Conservation (phyloP, 2,113 vertebrate genomes). For the Notothenia rossii region DNA sequence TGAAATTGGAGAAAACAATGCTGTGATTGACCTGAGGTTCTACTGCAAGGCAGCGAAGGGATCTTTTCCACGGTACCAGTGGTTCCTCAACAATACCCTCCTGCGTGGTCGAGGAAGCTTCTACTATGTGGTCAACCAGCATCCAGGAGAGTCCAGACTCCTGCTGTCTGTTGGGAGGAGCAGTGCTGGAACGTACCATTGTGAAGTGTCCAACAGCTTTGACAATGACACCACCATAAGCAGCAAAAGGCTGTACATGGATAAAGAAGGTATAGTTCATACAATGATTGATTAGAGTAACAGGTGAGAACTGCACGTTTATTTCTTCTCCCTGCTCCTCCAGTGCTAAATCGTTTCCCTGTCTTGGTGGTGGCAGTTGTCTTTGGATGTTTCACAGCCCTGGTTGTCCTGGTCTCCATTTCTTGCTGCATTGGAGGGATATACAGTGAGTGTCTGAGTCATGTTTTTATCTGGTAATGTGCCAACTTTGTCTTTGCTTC, state of each 20-base stretch:
- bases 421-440: conserved; percentile 71
- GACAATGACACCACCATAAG: conserved; percentile 63
- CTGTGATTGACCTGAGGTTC: conserved; percentile 56
- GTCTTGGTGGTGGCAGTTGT: conserved; percentile 53
- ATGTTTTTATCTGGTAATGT: not conserved
- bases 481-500: not conserved
- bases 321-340: conserved; percentile 18
- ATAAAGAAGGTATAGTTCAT: conserved; percentile 67
- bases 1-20: conserved; percentile 52
- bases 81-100: conserved; percentile 74
- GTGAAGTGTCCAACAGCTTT: conserved; percentile 74
- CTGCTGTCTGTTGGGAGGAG: conserved; percentile 41
- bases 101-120: conserved; percentile 54
- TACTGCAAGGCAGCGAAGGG: conserved; percentile 72
- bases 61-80: conserved; percentile 65
- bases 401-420: conserved; percentile 54
- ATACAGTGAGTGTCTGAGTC: conserved; percentile 60
- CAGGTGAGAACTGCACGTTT: not conserved
- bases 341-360: conserved; percentile 70
- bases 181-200: conserved; percentile 76
- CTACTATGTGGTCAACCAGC: conserved; percentile 46
- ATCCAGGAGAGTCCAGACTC: conserved; percentile 40
- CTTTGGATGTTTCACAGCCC: conserved; percentile 69
- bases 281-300: not conserved
- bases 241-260: conserved; percentile 57